Evolutionary conservation across 2,888 invertebrate species (phyloP), one percentile per base, ranked within the genome.

Genomic region (Pomacea canaliculata): DNA sequence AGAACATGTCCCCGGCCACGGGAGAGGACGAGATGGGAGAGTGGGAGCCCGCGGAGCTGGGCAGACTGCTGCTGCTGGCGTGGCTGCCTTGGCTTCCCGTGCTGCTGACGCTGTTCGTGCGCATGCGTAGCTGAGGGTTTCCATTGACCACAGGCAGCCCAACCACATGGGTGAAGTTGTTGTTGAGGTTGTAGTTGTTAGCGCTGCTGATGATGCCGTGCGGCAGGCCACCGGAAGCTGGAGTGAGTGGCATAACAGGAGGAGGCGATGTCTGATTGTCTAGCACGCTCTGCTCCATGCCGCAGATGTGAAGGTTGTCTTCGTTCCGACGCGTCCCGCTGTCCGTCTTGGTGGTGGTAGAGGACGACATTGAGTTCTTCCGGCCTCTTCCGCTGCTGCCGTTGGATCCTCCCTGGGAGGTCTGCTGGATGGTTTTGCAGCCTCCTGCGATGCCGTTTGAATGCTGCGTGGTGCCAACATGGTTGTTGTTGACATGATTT

Each of bases 401-500:
- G 4, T 70, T 18, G 13, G 49, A 2, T 19, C 12, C n/a, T 37
- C 23, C 56, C 8, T 70, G 70, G 56, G 27, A 66, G 7, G 48
- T 19, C 51, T 63, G 46, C 72, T 60, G 48, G 19, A 16, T 23
- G 23, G 63, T 48, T 49, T 37, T 13, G 48, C 51, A 65, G 63
- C 46, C 37, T 46, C 62, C 49, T 68, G 48, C 18, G 18, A 46
- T 23, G 16, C 46, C n/a, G 46, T 12, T 1, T 4, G 7, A 19
- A 13, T 66, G 27, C 27, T 49, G 49, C 68, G 70, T n/a, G 67
- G 27, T 68, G 27, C 51, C 73, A 70, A 95, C 95, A 76, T 82
- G 78, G 87, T 94, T 94, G 91, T 95, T 94, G 78, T 76, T 79
- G 92, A 95, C 94, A 84, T 92, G 79, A 68, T 80, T 78, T 8